Conservation (phyloP, 2,113 vertebrate genomes). For the Camelus bactrianus region DNA sequence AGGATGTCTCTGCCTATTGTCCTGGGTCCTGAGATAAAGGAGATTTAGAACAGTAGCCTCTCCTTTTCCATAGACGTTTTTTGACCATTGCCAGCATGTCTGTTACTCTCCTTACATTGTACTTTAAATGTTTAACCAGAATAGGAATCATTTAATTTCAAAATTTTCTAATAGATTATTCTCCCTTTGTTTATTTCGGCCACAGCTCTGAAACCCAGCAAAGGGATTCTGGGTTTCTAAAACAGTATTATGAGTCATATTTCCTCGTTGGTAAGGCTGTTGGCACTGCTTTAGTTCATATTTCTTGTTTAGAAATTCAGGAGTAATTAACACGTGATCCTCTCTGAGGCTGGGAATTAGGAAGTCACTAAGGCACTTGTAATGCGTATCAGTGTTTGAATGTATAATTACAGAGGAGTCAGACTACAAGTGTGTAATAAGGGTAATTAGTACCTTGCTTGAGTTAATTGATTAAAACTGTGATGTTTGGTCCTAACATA, state of each 20-base stretch:
- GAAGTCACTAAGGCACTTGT: slow-evolving; percentile 51
- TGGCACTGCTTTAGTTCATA: slow-evolving; percentile 5
- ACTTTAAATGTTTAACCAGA: neutral
- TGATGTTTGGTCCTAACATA: slow-evolving; percentile 64
- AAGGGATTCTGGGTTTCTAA: slow-evolving; percentile 8
- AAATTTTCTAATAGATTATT: slow-evolving; percentile 47
- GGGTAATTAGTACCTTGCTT: slow-evolving; percentile 63
- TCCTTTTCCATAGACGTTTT: neutral
- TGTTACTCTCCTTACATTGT: neutral
- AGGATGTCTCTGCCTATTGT: neutral
- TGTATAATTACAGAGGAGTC: slow-evolving; percentile 64
- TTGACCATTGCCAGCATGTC: neutral
- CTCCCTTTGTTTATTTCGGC: neutral
- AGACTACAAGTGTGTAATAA: slow-evolving; percentile 63
- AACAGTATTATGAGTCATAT: neutral
- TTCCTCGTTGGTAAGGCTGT: neutral
- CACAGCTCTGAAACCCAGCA: slow-evolving; percentile 41
- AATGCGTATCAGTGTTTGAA: slow-evolving; percentile 54
- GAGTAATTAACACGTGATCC: slow-evolving; percentile 55
- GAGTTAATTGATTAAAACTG: slow-evolving; percentile 71
- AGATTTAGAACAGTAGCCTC: neutral
- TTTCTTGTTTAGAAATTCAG: slow-evolving; percentile 43
- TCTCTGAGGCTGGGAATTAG: slow-evolving; percentile 62
- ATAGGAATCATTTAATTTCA: neutral
- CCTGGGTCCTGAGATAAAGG: neutral